Evolutionary conservation across 1,140 invertebrate genomes (phyloP), one percentile per base, ranked within the genome.

Genomic region (Fopius arisanus): DNA sequence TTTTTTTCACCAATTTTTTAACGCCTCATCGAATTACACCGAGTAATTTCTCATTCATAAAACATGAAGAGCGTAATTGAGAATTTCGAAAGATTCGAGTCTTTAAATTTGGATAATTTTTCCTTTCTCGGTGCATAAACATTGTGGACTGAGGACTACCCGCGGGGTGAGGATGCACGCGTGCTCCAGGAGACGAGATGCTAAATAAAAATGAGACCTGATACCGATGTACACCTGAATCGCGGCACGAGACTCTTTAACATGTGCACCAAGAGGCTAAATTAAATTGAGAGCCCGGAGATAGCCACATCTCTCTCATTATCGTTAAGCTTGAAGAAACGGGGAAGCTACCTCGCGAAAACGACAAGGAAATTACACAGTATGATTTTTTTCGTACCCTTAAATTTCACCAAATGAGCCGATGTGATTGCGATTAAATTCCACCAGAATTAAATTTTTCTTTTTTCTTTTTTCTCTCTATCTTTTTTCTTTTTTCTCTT

Each of bases 281-380:
- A 37, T 37, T 1, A 37, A 37, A 37, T 37, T 37, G 33, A 3
- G 43, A 48, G 43, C n/a, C 43, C 33, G n/a, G n/a, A n/a, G n/a
- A 48, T 48, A n/a, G 14, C n/a, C 41, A 2, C 33, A 37, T 37
- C 33, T 10, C 9, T 48, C 43, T 33, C 40, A 66, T 72, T 72
- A 72, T 72, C 62, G 62, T 72, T 31, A 72, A 66, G 26, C 43
- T 66, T 6, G 4, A n/a, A n/a, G 70, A 65, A 66, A 66, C 54
- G 19, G 51, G 29, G 23, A 37, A 7, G 33, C 9, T 37, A 12
- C 28, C 16, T 33, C 66, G 51, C 12, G 51, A 70, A 19, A 33
- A 29, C 69, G 28, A 70, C 69, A 40, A 21, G 7, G 33, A 70
- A 37, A 70, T 70, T 70, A 70, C 54, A 62, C 21, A 21, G 48